Evolutionary conservation across 2,888 invertebrate species (phyloP).

Genomic region (Melipona bicolor): DNA sequence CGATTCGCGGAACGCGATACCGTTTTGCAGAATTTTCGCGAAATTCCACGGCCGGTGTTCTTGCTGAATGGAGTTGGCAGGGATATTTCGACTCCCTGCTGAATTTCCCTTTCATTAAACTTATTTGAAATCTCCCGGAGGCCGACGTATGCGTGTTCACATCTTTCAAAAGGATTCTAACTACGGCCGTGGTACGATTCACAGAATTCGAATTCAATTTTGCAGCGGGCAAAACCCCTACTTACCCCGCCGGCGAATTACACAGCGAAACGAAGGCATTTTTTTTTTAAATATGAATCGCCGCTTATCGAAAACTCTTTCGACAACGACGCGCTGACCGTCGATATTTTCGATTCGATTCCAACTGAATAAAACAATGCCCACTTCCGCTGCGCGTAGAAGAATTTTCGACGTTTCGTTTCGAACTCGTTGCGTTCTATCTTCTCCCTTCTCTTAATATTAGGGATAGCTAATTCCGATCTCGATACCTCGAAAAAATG

Average conservation of each 20-base stretch:
- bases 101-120: constrained; percentile 50
- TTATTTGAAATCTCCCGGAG: constrained; percentile 27
- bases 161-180: not conserved
- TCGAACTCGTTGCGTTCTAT: no score
- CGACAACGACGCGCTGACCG: not conserved
- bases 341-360: constrained; percentile 13
- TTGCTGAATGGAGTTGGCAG: constrained; percentile 9
- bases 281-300: constrained; percentile 1
- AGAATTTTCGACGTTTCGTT: not conserved
- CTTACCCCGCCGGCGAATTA: constrained; percentile 18
- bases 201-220: constrained; percentile 31
- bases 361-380: not conserved
- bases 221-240: not conserved
- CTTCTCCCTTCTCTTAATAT: not conserved
- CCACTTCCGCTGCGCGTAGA: not conserved
- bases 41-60: constrained; percentile 10
- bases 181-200: constrained; percentile 1
- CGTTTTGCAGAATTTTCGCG: constrained; percentile 25
- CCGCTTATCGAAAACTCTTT: not conserved
- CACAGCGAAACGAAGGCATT: not conserved
- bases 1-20: constrained; percentile 11
- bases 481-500: not conserved
- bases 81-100: constrained; percentile 4
- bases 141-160: not conserved
- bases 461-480: not conserved